Conservation (phyloP, 2,797 vertebrate genomes). For the Cyprinodon diabolis region DNA sequence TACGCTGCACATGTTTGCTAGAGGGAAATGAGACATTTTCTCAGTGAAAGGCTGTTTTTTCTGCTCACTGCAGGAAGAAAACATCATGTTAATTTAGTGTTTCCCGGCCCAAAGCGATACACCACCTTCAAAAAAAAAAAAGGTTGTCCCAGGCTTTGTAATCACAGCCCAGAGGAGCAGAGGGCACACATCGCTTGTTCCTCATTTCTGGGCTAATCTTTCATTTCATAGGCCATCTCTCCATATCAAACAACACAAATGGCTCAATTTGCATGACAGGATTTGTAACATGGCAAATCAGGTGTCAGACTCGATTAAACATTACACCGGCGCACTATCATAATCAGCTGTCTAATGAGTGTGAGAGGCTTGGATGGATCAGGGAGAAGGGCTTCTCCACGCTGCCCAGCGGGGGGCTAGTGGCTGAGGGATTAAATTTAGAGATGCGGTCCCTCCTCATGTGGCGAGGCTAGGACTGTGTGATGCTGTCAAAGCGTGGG, state of each 20-base stretch:
- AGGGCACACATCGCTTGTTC: constrained; percentile 90
- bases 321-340: constrained; percentile 98
- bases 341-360: constrained; percentile 99
- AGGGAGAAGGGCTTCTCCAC: constrained; percentile 89
- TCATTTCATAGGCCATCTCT: constrained; percentile 99
- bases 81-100: constrained; percentile 88
- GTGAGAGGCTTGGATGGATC: constrained; percentile 84
- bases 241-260: constrained; percentile 99
- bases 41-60: constrained; percentile 48
- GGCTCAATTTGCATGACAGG: constrained; percentile 99
- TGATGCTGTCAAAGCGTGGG: constrained; percentile 86
- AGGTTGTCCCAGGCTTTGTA: constrained; percentile 91
- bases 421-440: constrained; percentile 71
- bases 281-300: constrained; percentile 99
- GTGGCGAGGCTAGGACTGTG: constrained; percentile 84
- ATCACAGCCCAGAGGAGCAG: constrained; percentile 90
- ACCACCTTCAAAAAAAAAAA: constrained; percentile 76
- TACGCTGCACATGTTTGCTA: constrained; percentile 55
- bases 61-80: constrained; percentile 66
- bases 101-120: constrained; percentile 79
- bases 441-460: constrained; percentile 64
- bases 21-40: constrained; percentile 59
- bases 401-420: constrained; percentile 87
- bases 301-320: constrained; percentile 99
- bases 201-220: constrained; percentile 98